phyloP scores from a whole-genome alignment of 2,888 invertebrate species.

The Rotaria socialis region DNA sequence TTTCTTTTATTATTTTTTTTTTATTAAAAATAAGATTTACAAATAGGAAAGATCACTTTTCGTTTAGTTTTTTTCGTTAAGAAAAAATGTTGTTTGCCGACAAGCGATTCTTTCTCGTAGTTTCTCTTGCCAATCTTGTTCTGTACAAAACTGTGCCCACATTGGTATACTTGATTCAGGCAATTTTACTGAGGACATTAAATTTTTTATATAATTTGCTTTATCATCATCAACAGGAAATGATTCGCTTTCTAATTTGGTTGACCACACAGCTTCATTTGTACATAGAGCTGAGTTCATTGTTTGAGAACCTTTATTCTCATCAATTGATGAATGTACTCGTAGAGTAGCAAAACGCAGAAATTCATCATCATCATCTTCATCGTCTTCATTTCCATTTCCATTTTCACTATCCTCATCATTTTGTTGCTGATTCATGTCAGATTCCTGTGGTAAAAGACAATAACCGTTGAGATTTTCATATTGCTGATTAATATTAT shows the following conservation, averaged over 20 bases:
- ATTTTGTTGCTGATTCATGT: background rate
- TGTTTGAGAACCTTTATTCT: background rate
- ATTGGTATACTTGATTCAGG: background rate
- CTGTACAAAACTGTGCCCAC: background rate
- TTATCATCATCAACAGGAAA: constrained; percentile 24
- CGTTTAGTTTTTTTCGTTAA: background rate
- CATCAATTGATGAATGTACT: background rate
- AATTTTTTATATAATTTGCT: constrained; percentile 19
- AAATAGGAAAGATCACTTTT: background rate
- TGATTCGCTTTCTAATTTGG: background rate
- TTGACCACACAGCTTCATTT: background rate
- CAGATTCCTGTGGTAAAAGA: constrained; percentile 16
- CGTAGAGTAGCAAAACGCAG: constrained; percentile 5
- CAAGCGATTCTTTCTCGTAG: background rate
- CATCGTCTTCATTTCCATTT: background rate
- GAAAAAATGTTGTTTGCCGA: constrained; percentile 27
- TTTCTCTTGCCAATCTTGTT: constrained; percentile 12
- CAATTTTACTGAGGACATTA: background rate
- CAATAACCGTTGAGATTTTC: background rate
- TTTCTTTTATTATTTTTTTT: background rate
- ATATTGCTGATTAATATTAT: background rate
- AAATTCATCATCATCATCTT: constrained; percentile 1
- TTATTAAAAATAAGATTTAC: background rate
- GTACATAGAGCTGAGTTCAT: background rate
- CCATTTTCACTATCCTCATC: background rate